Percentiles rank a stretch among this genome's conserved stretches.
These are phyloP conservation scores for Nannospalax galili DNA, from an alignment of 2,113 vertebrate species.

Conservation along the genomic window DNA sequence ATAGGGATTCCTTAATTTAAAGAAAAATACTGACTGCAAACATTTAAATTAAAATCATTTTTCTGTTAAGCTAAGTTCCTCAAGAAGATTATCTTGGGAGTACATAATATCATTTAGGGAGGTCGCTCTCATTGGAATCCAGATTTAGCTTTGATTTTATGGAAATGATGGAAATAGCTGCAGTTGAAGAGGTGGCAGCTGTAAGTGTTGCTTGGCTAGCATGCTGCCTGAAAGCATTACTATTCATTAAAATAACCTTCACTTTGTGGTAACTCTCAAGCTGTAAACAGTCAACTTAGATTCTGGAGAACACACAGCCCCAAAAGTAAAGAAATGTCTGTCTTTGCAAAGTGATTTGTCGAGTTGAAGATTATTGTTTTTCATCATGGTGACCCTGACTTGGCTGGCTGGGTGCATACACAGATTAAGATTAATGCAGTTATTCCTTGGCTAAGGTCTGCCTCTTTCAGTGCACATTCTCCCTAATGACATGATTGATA, in stretches of 20 bases:
- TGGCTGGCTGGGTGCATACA: slow-evolving; percentile 98
- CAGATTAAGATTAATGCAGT: slow-evolving; percentile 99
- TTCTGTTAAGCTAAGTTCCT: slow-evolving; percentile 57
- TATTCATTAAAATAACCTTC: slow-evolving; percentile 99
- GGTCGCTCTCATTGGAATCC: slow-evolving; percentile 11
- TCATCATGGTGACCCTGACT: slow-evolving; percentile 99
- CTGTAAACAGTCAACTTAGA: slow-evolving; percentile 95
- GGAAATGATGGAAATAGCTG: slow-evolving; percentile 61
- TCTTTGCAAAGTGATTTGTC: slow-evolving; percentile 99
- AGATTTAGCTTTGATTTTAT: slow-evolving; percentile 74
- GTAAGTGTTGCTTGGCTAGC: slow-evolving; percentile 87
- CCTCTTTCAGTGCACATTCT: slow-evolving; percentile 99
- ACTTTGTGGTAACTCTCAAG: slow-evolving; percentile 91
- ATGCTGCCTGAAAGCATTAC: slow-evolving; percentile 90
- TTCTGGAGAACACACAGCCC: slow-evolving; percentile 86
- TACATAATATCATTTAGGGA: neutral
- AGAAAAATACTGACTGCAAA: neutral
- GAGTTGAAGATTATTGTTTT: slow-evolving; percentile 99
- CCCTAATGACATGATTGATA: slow-evolving; percentile 99
- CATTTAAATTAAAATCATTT: slow-evolving; percentile 31
- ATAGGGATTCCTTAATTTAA: neutral
- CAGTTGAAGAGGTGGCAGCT: slow-evolving; percentile 77
- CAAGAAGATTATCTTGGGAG: slow-evolving; percentile 11
- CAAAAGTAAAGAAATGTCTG: slow-evolving; percentile 91
- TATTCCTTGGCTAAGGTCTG: slow-evolving; percentile 99